phyloP scores from a whole-genome alignment of 2,113 vertebrate genomes.

The Zingel zingel region DNA sequence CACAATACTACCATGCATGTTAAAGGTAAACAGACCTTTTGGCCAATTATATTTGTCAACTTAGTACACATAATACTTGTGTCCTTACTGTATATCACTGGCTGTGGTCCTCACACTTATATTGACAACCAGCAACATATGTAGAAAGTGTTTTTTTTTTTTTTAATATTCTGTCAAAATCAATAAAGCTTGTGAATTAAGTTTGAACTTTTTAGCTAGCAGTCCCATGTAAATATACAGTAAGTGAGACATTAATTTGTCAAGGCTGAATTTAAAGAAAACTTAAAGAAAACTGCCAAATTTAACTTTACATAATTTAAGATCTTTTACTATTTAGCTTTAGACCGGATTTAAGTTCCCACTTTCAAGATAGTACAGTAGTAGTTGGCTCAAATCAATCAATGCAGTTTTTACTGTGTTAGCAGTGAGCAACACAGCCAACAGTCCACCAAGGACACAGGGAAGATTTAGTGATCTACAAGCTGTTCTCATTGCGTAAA shows the following conservation, averaged over 20 bases:
- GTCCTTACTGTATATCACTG: not conserved
- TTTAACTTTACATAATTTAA: not conserved
- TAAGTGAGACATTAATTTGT: not conserved
- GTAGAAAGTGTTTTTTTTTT: not conserved
- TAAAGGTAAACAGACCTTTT: constrained; percentile 6
- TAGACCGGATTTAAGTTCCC: not conserved
- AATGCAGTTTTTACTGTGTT: not conserved
- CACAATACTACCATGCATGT: not conserved
- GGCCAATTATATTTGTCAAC: not conserved
- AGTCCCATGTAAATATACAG: not conserved
- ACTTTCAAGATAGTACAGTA: not conserved
- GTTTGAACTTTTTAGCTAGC: not conserved
- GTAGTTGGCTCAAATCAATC: not conserved
- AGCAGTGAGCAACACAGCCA: not conserved
- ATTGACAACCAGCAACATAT: not conserved
- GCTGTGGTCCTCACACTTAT: not conserved
- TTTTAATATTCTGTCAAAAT: not conserved
- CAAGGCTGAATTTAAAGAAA: not conserved
- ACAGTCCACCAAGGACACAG: not conserved
- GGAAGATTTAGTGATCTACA: not conserved
- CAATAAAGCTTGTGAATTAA: not conserved
- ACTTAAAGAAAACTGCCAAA: not conserved
- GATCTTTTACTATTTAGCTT: not conserved
- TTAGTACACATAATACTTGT: not conserved
- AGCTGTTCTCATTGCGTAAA: not conserved